Base-by-base conservation (phyloP, 2,888 invertebrate species). In the Lucinisca nassula region DNA sequence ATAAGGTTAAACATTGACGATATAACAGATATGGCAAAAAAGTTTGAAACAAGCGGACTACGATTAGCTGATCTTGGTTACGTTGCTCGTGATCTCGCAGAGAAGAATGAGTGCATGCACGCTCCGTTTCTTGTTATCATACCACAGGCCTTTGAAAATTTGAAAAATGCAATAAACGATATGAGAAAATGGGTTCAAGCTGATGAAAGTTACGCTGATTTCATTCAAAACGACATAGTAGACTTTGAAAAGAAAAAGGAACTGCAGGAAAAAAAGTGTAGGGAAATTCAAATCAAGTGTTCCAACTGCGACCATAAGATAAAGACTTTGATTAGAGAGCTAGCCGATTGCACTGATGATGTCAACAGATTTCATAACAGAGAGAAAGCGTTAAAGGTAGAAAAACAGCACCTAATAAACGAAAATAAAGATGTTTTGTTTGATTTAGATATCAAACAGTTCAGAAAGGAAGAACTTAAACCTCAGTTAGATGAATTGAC, bases 121-220 rank as follows among this genome's bases (percentile, higher is more conserved):
- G 92, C 92, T 8, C 93, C 95, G 6, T 90, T 95, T 67, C 86
- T 95, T 21, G 90, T 95, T 40, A 90, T 94, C 45, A 94, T 95
- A 32, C 92, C 94, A 1, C 92, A 92, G 30, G 93, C 94, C 17
- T 94, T 93, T 89, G 93, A 94, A 84, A 94, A 94, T 86, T 79
- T 95, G 17, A 84, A 92, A 55, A 92, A 93, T 75, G 93, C 94
- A 3, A 75, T 88, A 38, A 38, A 40, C 2, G 74, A 27, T 1
- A 40, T 94, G n/a, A 75, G 90, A 37, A 91, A 92, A 75, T 95
- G 95, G 95, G 70, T 95, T 27, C 91, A 94, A 40, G 94, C 93
- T 0, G 95, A 95, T 73, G 90, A 89, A 55, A 88, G 89, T 8
- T 95, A 95, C 80, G 91, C 94, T 4, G 91, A 92, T 17, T 95